Percentiles rank a stretch among this genome's conserved stretches.
These are phyloP conservation scores for Xiphophorus maculatus DNA, from an alignment of 2,113 vertebrate genomes.

Conservation along the genomic window DNA sequence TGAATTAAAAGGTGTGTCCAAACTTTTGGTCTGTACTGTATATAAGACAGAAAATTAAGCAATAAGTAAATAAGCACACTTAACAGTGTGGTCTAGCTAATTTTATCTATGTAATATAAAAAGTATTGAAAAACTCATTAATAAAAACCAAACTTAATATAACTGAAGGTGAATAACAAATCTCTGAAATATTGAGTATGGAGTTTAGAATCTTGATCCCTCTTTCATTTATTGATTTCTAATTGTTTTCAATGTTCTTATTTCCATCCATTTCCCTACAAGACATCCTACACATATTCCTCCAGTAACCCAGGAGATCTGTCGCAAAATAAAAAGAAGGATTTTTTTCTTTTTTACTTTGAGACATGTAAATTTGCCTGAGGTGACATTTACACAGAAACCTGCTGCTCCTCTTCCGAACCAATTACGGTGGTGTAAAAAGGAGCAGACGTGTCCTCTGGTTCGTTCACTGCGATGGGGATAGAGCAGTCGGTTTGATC, in stretches of 20 bases:
- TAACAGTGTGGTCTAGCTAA: no score
- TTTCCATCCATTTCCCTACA: background rate
- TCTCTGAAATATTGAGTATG: background rate
- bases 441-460: slow-evolving; percentile 42
- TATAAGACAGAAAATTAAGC: no score
- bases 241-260: background rate
- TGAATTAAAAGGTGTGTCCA: no score
- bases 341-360: background rate
- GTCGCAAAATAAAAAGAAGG: background rate
- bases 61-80: no score
- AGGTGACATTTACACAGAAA: slow-evolving; percentile 6
- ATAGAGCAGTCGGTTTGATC: slow-evolving; percentile 56
- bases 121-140: no score
- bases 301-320: background rate
- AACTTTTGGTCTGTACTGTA: no score
- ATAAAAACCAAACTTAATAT: background rate
- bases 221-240: background rate
- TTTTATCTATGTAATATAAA: no score
- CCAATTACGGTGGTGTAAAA: slow-evolving; percentile 33
- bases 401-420: slow-evolving; percentile 25
- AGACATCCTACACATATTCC: background rate
- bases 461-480: slow-evolving; percentile 17
- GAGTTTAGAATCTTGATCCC: background rate
- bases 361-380: background rate
- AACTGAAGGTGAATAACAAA: background rate